A percentile compares a stretch with the other conserved stretches of the same genome.
Evolutionary conservation across 2,797 vertebrate species (phyloP).

Genomic region (Macroramphosus scolopax): DNA sequence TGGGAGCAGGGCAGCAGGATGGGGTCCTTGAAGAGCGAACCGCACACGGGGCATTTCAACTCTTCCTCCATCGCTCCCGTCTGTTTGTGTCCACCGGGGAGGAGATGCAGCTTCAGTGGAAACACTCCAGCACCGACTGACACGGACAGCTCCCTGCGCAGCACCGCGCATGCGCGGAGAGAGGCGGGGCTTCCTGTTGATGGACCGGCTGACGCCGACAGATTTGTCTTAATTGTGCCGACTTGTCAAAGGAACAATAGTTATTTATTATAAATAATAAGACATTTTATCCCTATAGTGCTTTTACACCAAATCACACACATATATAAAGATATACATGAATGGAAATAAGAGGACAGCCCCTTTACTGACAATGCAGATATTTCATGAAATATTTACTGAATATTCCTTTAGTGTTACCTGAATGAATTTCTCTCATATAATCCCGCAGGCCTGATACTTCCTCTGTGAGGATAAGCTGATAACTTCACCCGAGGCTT

Average conservation of each 20-base stretch:
- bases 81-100: slow-evolving; percentile 17
- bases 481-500: slow-evolving; percentile 29
- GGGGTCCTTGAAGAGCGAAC: slow-evolving; percentile 91
- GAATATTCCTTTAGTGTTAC: neutral
- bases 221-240: no score
- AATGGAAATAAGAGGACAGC: no score
- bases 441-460: slow-evolving; percentile 37
- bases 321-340: no score
- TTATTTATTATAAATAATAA: no score
- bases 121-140: slow-evolving; percentile 69
- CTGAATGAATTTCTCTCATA: slow-evolving; percentile 11
- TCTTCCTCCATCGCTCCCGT: slow-evolving; percentile 91
- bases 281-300: no score
- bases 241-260: no score
- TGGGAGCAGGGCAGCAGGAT: slow-evolving; percentile 94
- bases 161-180: slow-evolving; percentile 62
- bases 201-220: no score
- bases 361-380: no score
- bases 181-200: slow-evolving; percentile 4
- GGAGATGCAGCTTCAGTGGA: slow-evolving; percentile 44
- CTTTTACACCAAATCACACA: no score
- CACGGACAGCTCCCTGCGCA: slow-evolving; percentile 72
- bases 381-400: neutral
- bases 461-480: slow-evolving; percentile 26
- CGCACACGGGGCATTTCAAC: slow-evolving; percentile 96